Percentiles rank a stretch among this genome's conserved stretches.
Conservation (phyloP, 1,140 invertebrate species). For the Anthonomus grandis region DNA sequence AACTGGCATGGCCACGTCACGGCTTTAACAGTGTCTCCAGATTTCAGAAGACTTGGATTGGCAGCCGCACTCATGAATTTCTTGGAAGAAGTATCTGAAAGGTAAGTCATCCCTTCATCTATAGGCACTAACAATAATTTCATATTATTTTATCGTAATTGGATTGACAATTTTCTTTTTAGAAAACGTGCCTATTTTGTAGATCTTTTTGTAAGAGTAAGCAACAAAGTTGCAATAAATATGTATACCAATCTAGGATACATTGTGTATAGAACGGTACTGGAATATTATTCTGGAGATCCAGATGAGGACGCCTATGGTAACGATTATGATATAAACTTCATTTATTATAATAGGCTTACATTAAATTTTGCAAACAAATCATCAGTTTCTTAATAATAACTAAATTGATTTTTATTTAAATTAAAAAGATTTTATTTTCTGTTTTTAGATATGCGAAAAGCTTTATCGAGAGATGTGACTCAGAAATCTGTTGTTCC, state of each 20-base stretch:
- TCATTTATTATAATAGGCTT: not conserved
- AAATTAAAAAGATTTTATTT: too few relatives aligned
- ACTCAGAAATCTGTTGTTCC: conserved; percentile 94
- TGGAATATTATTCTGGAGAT: conserved; percentile 97
- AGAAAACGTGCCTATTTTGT: conserved; percentile 73
- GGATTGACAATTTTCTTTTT: conserved; percentile 51
- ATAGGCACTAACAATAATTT: not conserved
- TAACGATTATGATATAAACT: conserved; percentile 50
- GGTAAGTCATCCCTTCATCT: conserved; percentile 56
- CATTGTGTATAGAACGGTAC: conserved; percentile 90
- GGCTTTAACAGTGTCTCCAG: conserved; percentile 92
- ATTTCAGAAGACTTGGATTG: conserved; percentile 86
- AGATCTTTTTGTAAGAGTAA: conserved; percentile 97
- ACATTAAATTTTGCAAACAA: not conserved
- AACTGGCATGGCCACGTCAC: conserved; percentile 99
- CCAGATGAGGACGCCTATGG: conserved; percentile 98
- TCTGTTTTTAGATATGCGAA: conserved; percentile 93
- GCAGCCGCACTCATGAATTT: conserved; percentile 94
- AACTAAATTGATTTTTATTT: not conserved
- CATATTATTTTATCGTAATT: conserved; percentile 14
- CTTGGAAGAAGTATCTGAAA: conserved; percentile 94
- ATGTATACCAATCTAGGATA: conserved; percentile 99
- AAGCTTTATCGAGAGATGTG: conserved; percentile 90
- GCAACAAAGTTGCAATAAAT: conserved; percentile 94
- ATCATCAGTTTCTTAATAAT: not conserved